These are phyloP conservation scores for Xiphophorus couchianus DNA, from an alignment of 2,113 vertebrate species.

Conservation along the genomic window DNA sequence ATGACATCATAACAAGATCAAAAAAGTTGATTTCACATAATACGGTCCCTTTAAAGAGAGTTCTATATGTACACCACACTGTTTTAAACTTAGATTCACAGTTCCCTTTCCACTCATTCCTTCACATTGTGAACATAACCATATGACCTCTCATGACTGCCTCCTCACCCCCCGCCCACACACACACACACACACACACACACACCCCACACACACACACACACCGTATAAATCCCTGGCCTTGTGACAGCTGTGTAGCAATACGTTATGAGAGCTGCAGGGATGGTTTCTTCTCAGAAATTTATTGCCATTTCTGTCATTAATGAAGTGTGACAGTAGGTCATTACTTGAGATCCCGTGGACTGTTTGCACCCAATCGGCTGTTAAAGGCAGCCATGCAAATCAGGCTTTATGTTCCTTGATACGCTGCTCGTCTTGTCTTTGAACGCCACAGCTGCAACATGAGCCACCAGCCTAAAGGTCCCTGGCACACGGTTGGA, in stretches of 20 bases:
- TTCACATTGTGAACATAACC: not conserved
- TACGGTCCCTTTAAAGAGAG: no score
- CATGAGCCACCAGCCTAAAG: not conserved
- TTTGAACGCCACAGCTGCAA: not conserved
- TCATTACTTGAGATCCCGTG: slow-evolving; percentile 4
- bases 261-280: not conserved
- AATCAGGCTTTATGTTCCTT: not conserved
- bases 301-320: not conserved
- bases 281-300: slow-evolving; percentile 2
- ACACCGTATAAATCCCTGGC: not conserved
- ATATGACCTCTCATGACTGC: not conserved
- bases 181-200: not conserved
- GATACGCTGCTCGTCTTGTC: not conserved
- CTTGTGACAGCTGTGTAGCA: slow-evolving; percentile 12
- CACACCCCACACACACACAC: not conserved
- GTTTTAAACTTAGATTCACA: no score
- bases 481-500: slow-evolving; percentile 4
- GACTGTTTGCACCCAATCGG: not conserved
- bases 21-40: no score
- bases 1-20: no score
- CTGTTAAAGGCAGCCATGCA: slow-evolving; percentile 2
- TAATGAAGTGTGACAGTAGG: not conserved
- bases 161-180: not conserved
- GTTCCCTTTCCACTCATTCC: no score
- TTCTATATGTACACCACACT: no score